Conservation (phyloP, 2,797 vertebrate genomes). For the Labeo calbasu region DNA sequence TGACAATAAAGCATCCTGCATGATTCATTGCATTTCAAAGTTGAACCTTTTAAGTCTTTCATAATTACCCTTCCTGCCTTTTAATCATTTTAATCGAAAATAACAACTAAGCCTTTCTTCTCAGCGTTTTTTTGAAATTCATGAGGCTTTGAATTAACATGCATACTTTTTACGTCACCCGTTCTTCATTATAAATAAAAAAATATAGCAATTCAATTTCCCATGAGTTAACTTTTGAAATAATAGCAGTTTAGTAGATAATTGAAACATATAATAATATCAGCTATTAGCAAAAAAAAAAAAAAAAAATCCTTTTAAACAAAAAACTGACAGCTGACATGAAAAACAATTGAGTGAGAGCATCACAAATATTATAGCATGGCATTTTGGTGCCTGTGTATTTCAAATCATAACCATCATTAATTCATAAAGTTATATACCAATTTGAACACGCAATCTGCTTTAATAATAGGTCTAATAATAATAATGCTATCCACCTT, state of each 20-base stretch:
- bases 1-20: background rate
- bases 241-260: background rate
- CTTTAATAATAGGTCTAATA: background rate
- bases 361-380: background rate
- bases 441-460: background rate
- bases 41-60: constrained; percentile 13
- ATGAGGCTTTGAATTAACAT: constrained; percentile 46
- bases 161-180: constrained; percentile 14
- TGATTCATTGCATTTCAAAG: constrained; percentile 26
- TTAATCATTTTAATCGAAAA: constrained; percentile 28
- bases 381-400: background rate
- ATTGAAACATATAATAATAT: background rate
- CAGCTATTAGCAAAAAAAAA: background rate
- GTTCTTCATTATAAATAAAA: background rate
- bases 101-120: constrained; percentile 24
- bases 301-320: background rate
- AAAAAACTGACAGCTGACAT: background rate
- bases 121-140: constrained; percentile 49
- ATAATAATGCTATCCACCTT: background rate
- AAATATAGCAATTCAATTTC: background rate
- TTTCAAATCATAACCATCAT: background rate
- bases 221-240: background rate
- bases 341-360: background rate
- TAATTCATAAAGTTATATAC: background rate
- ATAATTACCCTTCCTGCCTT: constrained; percentile 21